These are phyloP conservation scores for Aphidoletes aphidimyza DNA, from an alignment of 2,888 invertebrate species.

Conservation along the genomic window DNA sequence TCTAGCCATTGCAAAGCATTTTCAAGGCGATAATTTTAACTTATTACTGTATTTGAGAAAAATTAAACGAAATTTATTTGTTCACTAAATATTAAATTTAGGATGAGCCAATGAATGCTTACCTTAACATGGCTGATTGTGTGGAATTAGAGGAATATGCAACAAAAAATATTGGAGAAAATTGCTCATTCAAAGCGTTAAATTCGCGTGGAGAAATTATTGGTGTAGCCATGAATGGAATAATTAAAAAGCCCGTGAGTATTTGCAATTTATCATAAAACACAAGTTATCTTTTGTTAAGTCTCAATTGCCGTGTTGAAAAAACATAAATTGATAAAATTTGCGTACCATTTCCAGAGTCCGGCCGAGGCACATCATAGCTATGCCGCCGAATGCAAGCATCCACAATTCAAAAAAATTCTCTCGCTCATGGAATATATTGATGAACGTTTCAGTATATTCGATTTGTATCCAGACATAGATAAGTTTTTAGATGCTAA, in stretches of 20 bases:
- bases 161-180: slow-evolving; percentile 68
- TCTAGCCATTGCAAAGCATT: background rate
- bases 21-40: background rate
- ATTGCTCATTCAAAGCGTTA: slow-evolving; percentile 70
- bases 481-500: slow-evolving; percentile 65
- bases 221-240: slow-evolving; percentile 69
- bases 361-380: slow-evolving; percentile 62
- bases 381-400: slow-evolving; percentile 64
- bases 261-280: slow-evolving; percentile 57
- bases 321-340: background rate
- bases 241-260: slow-evolving; percentile 64
- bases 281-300: background rate
- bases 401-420: slow-evolving; percentile 70
- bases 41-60: too few relatives aligned
- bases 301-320: background rate
- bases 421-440: slow-evolving; percentile 67
- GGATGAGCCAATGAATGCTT: slow-evolving; percentile 66
- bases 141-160: slow-evolving; percentile 70
- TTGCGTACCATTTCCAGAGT: slow-evolving; percentile 57
- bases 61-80: background rate
- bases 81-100: slow-evolving; percentile 58
- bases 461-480: slow-evolving; percentile 66
- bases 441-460: slow-evolving; percentile 67
- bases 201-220: slow-evolving; percentile 68
- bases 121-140: slow-evolving; percentile 65